A percentile compares a stretch with the other conserved stretches of the same genome.
Evolutionary conservation across 1,140 invertebrate genomes (phyloP).

Genomic region (Druon quercuslanigerum): DNA sequence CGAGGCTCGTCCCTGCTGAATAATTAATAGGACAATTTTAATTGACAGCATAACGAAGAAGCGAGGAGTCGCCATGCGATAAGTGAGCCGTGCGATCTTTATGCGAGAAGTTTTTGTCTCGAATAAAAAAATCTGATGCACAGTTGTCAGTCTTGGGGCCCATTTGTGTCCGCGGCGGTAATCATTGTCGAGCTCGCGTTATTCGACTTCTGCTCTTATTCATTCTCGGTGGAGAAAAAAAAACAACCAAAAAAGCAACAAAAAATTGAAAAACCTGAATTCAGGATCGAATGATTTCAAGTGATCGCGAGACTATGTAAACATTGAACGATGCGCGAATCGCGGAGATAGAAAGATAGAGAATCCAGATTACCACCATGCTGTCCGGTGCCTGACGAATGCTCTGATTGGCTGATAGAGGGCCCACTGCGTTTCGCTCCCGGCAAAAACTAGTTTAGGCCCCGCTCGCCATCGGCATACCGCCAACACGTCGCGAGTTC

Average conservation of each 20-base stretch:
- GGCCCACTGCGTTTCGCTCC: constrained; percentile 49
- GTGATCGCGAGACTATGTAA: constrained; percentile 39
- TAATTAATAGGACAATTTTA: constrained; percentile 32
- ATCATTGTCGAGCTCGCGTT: constrained; percentile 5
- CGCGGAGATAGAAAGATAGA: not conserved
- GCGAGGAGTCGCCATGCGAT: constrained; percentile 1
- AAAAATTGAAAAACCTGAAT: not conserved
- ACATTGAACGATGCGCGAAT: not conserved
- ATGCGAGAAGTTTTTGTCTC: constrained; percentile 8
- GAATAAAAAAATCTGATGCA: not conserved
- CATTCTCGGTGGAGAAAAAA: not conserved
- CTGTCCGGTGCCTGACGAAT: constrained; percentile 36
- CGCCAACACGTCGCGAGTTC: constrained; percentile 68
- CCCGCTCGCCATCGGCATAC: constrained; percentile 62
- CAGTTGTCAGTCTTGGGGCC: constrained; percentile 8
- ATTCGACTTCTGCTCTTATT: constrained; percentile 5
- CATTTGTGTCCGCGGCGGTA: constrained; percentile 8
- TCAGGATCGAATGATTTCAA: constrained; percentile 34
- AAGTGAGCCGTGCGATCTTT: constrained; percentile 27
- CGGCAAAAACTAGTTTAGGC: constrained; percentile 67
- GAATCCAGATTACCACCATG: constrained; percentile 31
- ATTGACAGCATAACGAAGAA: constrained; percentile 22
- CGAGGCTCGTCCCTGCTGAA: constrained; percentile 9
- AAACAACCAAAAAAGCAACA: constrained; percentile 15
- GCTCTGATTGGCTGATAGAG: constrained; percentile 51